A percentile compares a stretch with the other conserved stretches of the same genome.
These are phyloP conservation scores for Sciurus vulgaris DNA, from an alignment of 2,797 vertebrate species.

Conservation along the genomic window DNA sequence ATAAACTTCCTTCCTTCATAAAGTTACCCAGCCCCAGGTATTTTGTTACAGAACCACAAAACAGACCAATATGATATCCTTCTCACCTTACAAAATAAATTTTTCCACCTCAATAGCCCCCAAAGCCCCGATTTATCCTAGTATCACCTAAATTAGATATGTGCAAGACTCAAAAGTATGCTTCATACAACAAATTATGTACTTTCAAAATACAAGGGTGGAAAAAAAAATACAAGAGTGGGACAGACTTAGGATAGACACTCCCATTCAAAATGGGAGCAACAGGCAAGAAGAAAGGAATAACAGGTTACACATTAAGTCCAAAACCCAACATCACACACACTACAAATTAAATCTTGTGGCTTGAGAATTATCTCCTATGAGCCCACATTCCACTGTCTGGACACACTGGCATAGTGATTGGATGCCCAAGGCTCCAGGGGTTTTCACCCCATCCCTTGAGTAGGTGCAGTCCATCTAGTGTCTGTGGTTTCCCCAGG, in stretches of 20 bases:
- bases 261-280: too few species aligned
- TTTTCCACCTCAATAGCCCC: too few species aligned
- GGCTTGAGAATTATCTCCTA: not conserved
- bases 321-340: not conserved
- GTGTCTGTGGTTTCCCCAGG: not conserved
- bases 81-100: not conserved
- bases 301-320: not conserved
- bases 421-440: not conserved
- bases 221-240: too few species aligned
- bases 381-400: not conserved
- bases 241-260: not conserved
- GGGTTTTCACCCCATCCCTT: not conserved
- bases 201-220: not conserved
- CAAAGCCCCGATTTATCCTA: not conserved
- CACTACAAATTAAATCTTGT: not conserved
- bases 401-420: not conserved
- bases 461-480: too few species aligned
- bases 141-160: too few species aligned
- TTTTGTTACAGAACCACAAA: not conserved
- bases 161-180: too few species aligned
- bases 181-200: too few species aligned
- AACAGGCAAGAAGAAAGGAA: not conserved
- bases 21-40: not conserved
- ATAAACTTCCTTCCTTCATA: too few species aligned
- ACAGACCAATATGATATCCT: not conserved